Evolutionary conservation across 1,140 invertebrate species (phyloP).

Genomic region (Eumaeus atala): DNA sequence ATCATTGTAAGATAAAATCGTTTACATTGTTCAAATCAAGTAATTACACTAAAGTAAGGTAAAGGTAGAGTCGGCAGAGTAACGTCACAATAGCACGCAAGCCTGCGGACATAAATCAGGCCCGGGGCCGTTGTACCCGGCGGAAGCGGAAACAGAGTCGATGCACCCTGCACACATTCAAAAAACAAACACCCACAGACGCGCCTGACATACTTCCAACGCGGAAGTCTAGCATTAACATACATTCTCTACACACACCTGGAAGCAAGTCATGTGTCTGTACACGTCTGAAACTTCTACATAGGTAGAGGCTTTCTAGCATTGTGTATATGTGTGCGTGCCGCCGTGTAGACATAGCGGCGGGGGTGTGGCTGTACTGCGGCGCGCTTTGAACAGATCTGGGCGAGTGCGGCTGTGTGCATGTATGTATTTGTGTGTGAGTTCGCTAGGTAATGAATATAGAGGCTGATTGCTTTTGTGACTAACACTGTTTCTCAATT

Average conservation of each 20-base stretch:
- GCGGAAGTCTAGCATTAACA: conserved; percentile 64
- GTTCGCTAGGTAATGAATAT: conserved; percentile 38
- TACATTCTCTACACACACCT: conserved; percentile 51
- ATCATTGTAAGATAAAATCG: background rate
- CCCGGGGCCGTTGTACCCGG: conserved; percentile 58
- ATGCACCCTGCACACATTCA: conserved; percentile 57
- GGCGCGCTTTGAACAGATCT: conserved; percentile 37
- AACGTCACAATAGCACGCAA: conserved; percentile 65
- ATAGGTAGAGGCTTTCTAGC: conserved; percentile 37
- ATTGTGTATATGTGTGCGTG: conserved; percentile 40
- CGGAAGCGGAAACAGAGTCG: conserved; percentile 65
- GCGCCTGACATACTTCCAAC: conserved; percentile 55
- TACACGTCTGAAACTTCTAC: conserved; percentile 44
- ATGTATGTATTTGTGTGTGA: conserved; percentile 32
- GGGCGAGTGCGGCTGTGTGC: conserved; percentile 33
- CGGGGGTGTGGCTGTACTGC: conserved; percentile 51
- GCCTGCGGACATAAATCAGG: conserved; percentile 61
- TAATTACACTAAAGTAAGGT: conserved; percentile 25
- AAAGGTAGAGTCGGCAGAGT: conserved; percentile 23
- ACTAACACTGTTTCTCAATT: conserved; percentile 5
- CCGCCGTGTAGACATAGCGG: conserved; percentile 42
- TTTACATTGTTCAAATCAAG: background rate
- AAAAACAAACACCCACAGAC: conserved; percentile 17
- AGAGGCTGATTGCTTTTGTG: conserved; percentile 30
- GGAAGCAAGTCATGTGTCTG: conserved; percentile 13